A percentile compares a stretch with the other conserved stretches of the same genome.
phyloP scores from a whole-genome alignment of 2,888 invertebrate species.

The Sphaerophoria taeniata region DNA sequence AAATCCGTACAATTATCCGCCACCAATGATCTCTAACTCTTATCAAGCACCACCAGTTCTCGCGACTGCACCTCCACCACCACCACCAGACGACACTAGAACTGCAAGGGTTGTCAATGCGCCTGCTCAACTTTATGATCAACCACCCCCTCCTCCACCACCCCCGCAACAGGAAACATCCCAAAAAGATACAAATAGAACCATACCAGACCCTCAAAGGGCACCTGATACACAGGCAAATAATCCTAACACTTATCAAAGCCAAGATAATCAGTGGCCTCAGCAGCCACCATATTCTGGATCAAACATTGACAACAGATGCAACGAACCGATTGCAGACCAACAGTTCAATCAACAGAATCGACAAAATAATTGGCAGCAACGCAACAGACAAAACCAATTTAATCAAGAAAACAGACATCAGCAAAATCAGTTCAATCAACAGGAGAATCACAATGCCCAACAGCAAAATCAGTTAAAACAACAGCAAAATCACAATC shows the following conservation, averaged over 20 bases:
- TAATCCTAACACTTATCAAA: slow-evolving; percentile 9
- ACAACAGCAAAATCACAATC: neutral
- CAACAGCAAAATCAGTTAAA: slow-evolving; percentile 32
- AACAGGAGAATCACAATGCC: slow-evolving; percentile 1
- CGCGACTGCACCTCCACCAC: slow-evolving; percentile 61
- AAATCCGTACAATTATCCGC: slow-evolving; percentile 68
- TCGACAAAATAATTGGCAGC: neutral
- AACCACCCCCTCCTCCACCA: slow-evolving; percentile 78
- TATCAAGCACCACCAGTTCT: slow-evolving; percentile 53
- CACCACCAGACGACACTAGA: slow-evolving; percentile 63
- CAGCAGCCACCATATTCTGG: slow-evolving; percentile 59
- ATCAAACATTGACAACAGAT: slow-evolving; percentile 30
- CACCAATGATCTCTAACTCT: slow-evolving; percentile 63
- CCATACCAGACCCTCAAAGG: neutral
- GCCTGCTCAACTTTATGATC: slow-evolving; percentile 79
- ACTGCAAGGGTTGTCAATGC: slow-evolving; percentile 77
- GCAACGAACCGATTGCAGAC: slow-evolving; percentile 16
- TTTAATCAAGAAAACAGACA: slow-evolving; percentile 33
- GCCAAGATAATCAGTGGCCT: slow-evolving; percentile 37
- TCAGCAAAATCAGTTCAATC: slow-evolving; percentile 39
- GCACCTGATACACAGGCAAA: slow-evolving; percentile 18
- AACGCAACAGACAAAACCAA: slow-evolving; percentile 25
- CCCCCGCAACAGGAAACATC: slow-evolving; percentile 55
- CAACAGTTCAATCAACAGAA: neutral
- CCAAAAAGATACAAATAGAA: neutral